phyloP scores from a whole-genome alignment of 2,888 invertebrate species.

The Megalurothrips usitatus region DNA sequence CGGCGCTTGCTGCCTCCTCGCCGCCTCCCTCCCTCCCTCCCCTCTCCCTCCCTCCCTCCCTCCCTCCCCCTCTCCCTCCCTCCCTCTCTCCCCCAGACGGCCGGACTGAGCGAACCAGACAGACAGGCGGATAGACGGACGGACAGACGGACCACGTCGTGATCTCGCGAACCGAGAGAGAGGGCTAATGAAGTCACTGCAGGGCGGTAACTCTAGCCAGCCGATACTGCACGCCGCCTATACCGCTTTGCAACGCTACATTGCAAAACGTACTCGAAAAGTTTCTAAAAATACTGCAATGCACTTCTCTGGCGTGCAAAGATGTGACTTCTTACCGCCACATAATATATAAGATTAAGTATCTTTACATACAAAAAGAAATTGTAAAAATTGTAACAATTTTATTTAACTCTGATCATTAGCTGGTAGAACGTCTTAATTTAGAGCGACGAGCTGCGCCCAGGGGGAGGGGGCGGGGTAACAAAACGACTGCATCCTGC shows the following conservation, averaged over 20 bases:
- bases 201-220: slow-evolving; percentile 13
- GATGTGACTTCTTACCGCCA: too few species aligned
- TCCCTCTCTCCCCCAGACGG: not conserved
- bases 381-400: too few species aligned
- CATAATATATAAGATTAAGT: too few species aligned
- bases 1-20: not conserved
- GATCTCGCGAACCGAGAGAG: slow-evolving; percentile 18
- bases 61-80: too few species aligned
- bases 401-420: too few species aligned
- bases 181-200: slow-evolving; percentile 24
- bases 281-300: too few species aligned
- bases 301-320: not conserved
- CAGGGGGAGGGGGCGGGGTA: not conserved
- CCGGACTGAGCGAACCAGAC: not conserved
- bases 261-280: not conserved
- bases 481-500: not conserved
- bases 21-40: not conserved
- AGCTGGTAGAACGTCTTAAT: too few species aligned
- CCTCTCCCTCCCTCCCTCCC: not conserved
- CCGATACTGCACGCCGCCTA: not conserved
- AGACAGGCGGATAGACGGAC: not conserved
- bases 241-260: not conserved
- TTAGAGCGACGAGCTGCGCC: too few species aligned
- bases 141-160: slow-evolving; percentile 10
- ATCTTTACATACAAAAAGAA: too few species aligned